Evolutionary conservation across 2,888 invertebrate species (phyloP).

Genomic region (Aradus depressus): DNA sequence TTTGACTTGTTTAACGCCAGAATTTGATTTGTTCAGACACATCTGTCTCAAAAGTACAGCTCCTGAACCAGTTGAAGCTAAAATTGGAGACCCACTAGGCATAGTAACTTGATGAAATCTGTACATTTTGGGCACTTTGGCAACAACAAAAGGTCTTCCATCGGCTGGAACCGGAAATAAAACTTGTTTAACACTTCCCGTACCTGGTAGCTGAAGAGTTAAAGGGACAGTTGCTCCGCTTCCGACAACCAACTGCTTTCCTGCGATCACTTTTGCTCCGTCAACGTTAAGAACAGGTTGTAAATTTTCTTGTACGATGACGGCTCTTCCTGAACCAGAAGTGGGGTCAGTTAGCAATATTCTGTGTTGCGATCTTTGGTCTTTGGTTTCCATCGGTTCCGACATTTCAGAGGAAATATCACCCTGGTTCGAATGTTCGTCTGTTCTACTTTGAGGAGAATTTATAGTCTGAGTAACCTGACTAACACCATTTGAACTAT

Average conservation of each 20-base stretch:
- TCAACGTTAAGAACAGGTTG: conserved; percentile 34
- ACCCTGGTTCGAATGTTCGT: conserved; percentile 38
- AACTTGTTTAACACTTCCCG: conserved; percentile 28
- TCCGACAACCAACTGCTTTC: conserved; percentile 32
- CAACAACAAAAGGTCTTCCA: conserved; percentile 31
- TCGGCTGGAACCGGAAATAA: conserved; percentile 30
- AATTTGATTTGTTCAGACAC: conserved; percentile 28
- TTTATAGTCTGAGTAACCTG: conserved; percentile 41
- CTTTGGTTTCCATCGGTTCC: conserved; percentile 33
- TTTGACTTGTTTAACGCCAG: conserved; percentile 29
- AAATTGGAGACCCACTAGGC: conserved; percentile 28
- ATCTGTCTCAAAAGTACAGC: conserved; percentile 28
- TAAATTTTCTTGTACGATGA: conserved; percentile 35
- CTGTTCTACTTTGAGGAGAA: conserved; percentile 36
- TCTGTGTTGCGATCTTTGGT: conserved; percentile 28
- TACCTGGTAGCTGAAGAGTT: conserved; percentile 27
- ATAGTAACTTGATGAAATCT: conserved; percentile 33
- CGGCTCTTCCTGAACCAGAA: conserved; percentile 31
- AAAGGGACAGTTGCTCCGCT: conserved; percentile 30
- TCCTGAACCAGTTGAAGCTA: conserved; percentile 24
- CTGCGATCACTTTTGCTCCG: conserved; percentile 30
- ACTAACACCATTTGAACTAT: conserved; percentile 60
- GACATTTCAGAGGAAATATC: conserved; percentile 41
- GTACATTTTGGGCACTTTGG: conserved; percentile 32
- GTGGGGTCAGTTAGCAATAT: conserved; percentile 31